phyloP scores from a whole-genome alignment of 2,797 vertebrate species.

The Protosalanx chinensis region DNA sequence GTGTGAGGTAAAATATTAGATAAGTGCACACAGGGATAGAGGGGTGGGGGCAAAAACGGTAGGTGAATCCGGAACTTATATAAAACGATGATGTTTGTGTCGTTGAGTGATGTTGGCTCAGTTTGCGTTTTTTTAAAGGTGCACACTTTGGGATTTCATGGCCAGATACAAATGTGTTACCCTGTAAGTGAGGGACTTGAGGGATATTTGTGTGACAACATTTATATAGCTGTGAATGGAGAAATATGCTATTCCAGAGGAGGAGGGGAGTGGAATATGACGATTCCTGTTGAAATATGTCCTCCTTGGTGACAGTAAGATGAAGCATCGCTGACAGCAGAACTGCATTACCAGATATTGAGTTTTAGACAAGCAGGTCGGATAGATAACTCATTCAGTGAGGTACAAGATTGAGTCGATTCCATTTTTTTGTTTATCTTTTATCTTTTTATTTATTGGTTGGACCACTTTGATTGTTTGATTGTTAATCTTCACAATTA shows the following conservation, averaged over 20 bases:
- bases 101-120: no score
- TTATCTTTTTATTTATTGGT: constrained; percentile 48
- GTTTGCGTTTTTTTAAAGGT: no score
- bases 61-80: no score
- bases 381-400: constrained; percentile 64
- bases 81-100: no score
- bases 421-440: constrained; percentile 46
- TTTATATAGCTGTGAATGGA: constrained; percentile 22
- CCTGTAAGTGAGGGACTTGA: no score
- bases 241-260: constrained; percentile 42
- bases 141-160: no score
- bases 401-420: constrained; percentile 51
- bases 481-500: constrained; percentile 52
- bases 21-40: no score
- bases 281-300: constrained; percentile 64
- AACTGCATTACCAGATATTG: constrained; percentile 68
- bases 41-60: no score
- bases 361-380: constrained; percentile 57
- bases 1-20: no score
- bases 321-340: constrained; percentile 66
- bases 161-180: no score
- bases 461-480: constrained; percentile 29
- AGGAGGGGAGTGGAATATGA: constrained; percentile 49
- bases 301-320: constrained; percentile 62
- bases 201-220: neutral